These are phyloP conservation scores for Melipona quadrifasciata DNA, from an alignment of 1,140 invertebrate species.

Conservation along the genomic window DNA sequence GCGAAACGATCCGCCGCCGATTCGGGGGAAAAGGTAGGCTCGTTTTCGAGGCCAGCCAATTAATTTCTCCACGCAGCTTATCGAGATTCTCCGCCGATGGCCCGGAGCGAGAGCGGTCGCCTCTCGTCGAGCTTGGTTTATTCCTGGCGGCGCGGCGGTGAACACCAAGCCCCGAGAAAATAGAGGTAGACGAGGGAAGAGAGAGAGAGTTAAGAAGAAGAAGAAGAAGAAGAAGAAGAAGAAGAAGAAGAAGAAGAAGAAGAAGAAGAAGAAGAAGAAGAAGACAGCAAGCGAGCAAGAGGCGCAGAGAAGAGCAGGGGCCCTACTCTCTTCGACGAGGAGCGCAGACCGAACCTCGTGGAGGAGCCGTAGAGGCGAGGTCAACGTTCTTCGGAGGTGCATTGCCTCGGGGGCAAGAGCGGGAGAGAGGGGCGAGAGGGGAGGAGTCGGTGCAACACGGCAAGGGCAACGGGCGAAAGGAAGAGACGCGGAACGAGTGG, in stretches of 20 bases:
- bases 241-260: neutral
- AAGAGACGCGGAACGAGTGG: conserved; percentile 59
- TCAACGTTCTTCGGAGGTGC: conserved; percentile 77
- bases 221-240: neutral
- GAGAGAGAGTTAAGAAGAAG: conserved; percentile 22
- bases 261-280: conserved; percentile 30
- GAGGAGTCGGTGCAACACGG: conserved; percentile 41
- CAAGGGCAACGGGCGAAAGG: conserved; percentile 52
- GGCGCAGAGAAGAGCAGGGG: conserved; percentile 32
- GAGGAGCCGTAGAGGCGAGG: conserved; percentile 61
- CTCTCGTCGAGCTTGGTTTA: conserved; percentile 65
- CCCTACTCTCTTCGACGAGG: conserved; percentile 54
- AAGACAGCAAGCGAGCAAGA: neutral
- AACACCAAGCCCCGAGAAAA: conserved; percentile 59
- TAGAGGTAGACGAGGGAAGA: conserved; percentile 45
- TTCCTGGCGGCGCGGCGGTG: conserved; percentile 68
- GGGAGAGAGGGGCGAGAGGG: conserved; percentile 45
- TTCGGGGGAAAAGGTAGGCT: conserved; percentile 36
- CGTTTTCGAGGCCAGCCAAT: conserved; percentile 71
- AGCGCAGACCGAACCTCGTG: conserved; percentile 35
- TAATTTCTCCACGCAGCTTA: conserved; percentile 76
- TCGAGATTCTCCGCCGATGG: conserved; percentile 75
- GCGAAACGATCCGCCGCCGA: neutral
- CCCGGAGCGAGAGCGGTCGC: conserved; percentile 67
- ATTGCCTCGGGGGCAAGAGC: conserved; percentile 73